phyloP scores from a whole-genome alignment of 2,113 vertebrate genomes.

The Ameiurus melas region DNA sequence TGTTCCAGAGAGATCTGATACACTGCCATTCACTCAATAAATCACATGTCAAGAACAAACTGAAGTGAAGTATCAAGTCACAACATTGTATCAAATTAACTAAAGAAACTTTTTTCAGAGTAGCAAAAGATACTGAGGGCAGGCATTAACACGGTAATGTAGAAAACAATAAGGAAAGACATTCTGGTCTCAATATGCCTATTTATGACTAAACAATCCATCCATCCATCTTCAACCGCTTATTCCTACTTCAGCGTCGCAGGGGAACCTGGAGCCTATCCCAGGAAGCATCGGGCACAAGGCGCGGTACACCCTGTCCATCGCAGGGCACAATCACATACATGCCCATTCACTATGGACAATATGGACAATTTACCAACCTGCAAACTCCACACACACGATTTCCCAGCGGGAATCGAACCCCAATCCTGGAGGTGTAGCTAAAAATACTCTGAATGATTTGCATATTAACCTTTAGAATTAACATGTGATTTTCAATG shows the following conservation, averaged over 20 bases:
- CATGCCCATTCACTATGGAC: too few relatives aligned
- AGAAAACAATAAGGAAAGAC: constrained; percentile 10
- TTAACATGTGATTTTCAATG: not conserved
- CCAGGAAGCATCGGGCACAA: too few relatives aligned
- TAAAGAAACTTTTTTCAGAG: not conserved
- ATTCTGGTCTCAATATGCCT: not conserved
- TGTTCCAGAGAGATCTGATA: constrained; percentile 28
- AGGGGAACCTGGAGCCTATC: too few relatives aligned
- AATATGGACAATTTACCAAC: too few relatives aligned
- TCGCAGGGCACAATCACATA: too few relatives aligned
- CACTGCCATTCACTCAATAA: not conserved
- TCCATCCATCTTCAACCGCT: too few relatives aligned
- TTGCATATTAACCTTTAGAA: not conserved
- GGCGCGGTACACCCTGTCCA: too few relatives aligned
- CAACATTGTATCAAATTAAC: not conserved
- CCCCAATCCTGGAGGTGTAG: too few relatives aligned
- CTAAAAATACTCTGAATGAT: not conserved
- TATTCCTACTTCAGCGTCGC: too few relatives aligned
- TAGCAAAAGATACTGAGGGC: not conserved
- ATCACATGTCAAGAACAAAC: not conserved
- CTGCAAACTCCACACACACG: too few relatives aligned
- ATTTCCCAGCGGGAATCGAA: too few relatives aligned
- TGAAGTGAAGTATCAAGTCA: not conserved
- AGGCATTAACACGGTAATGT: not conserved
- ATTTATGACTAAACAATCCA: constrained; percentile 50